Percentiles rank a stretch among this genome's conserved stretches.
phyloP scores from a whole-genome alignment of 2,888 invertebrate species.

The Dryobota labecula region DNA sequence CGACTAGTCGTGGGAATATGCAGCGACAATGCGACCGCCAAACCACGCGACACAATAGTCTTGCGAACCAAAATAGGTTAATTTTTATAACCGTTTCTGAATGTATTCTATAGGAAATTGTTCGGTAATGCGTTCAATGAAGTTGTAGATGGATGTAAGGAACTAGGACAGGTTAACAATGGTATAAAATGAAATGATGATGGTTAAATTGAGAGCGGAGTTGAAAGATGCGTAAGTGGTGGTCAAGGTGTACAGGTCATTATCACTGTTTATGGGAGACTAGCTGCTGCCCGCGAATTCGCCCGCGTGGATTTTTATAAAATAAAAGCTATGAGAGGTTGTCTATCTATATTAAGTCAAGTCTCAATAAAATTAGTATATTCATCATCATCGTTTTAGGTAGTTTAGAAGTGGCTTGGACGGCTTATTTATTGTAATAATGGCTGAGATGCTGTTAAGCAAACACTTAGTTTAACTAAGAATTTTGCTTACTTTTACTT shows the following conservation, averaged over 20 bases:
- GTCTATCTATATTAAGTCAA: neutral
- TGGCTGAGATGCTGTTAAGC: neutral
- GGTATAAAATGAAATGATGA: constrained; percentile 27
- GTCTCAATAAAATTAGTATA: neutral
- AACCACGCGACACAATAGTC: constrained; percentile 59
- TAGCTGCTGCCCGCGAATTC: neutral
- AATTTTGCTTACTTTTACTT: neutral
- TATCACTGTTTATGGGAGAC: constrained; percentile 5
- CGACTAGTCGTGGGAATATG: constrained; percentile 64
- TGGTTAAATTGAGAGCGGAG: constrained; percentile 24
- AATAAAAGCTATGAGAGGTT: no score
- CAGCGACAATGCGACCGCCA: constrained; percentile 51
- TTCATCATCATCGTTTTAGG: neutral
- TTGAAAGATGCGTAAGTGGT: constrained; percentile 6
- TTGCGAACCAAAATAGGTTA: constrained; percentile 54
- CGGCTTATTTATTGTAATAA: neutral
- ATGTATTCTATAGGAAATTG: constrained; percentile 51
- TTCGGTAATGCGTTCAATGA: constrained; percentile 49
- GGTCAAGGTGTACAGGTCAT: constrained; percentile 31
- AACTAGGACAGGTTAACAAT: constrained; percentile 43
- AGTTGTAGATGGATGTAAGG: constrained; percentile 23
- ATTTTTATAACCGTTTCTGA: constrained; percentile 58
- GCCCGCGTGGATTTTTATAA: no score
- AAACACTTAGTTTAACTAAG: neutral
- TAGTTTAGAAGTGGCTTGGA: neutral